Evolutionary conservation across 1,140 invertebrate genomes (phyloP).

Genomic region (Caerostris darwini): DNA sequence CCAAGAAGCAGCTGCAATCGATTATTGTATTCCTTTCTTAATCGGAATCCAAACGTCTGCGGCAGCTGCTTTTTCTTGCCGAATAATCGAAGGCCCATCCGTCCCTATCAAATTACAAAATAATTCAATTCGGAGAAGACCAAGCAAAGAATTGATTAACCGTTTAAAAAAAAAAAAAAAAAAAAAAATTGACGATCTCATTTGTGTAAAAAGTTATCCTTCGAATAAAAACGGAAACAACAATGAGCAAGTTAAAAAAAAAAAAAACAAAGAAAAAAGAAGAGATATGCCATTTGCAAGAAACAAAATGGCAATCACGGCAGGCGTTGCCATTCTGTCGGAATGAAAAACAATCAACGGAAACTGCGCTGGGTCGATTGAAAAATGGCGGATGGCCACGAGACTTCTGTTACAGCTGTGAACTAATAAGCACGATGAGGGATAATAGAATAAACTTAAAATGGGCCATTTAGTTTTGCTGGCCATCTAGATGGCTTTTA

Average conservation of each 20-base stretch:
- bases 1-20: not conserved
- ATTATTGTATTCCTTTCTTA: slow-evolving; percentile 9
- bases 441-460: not conserved
- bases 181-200: not conserved
- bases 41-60: not conserved
- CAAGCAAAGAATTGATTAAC: not conserved
- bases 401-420: not conserved
- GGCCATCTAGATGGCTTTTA: not conserved
- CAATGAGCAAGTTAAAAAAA: not conserved
- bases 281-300: slow-evolving; percentile 16
- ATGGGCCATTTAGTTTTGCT: not conserved
- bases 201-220: not conserved
- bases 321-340: not conserved
- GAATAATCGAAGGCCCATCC: slow-evolving; percentile 10
- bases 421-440: not conserved
- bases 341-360: slow-evolving; percentile 35
- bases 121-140: not conserved
- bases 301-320: not conserved
- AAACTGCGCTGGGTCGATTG: not conserved
- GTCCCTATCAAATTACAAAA: slow-evolving; percentile 19
- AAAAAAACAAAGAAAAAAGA: not conserved
- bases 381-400: slow-evolving; percentile 17
- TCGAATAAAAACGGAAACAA: not conserved
- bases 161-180: not conserved
- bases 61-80: not conserved